Percentiles rank a stretch among this genome's conserved stretches.
Evolutionary conservation across 2,888 invertebrate genomes (phyloP).

Genomic region (Criorhina ranunculi): DNA sequence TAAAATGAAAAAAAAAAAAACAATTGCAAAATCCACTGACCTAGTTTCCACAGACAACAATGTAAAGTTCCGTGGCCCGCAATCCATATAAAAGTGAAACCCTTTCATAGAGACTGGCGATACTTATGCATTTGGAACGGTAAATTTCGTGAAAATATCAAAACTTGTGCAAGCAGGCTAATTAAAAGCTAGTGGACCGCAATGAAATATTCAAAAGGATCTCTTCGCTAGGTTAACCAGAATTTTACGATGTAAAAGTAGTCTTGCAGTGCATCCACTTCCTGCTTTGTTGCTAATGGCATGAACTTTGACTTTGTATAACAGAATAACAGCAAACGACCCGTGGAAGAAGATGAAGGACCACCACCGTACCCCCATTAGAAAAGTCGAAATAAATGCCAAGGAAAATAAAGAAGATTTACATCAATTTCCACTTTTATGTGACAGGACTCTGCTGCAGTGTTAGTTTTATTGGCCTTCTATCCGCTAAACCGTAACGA

Average conservation of each 20-base stretch:
- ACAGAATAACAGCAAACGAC: constrained; percentile 41
- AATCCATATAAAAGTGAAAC: constrained; percentile 9
- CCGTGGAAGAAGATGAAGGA: constrained; percentile 32
- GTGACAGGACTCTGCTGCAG: constrained; percentile 48
- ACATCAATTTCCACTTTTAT: constrained; percentile 57
- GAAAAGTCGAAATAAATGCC: constrained; percentile 19
- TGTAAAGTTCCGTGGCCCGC: neutral
- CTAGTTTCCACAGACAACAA: constrained; percentile 39
- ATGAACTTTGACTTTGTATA: constrained; percentile 42
- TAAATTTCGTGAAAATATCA: neutral
- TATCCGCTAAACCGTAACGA: constrained; percentile 46
- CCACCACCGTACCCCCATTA: neutral
- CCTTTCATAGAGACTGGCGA: neutral
- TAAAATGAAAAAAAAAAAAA: neutral
- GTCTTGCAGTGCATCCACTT: neutral
- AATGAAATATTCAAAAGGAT: neutral
- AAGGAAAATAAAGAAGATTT: neutral
- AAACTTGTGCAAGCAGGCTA: constrained; percentile 1
- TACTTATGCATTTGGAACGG: neutral
- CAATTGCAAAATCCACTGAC: constrained; percentile 26
- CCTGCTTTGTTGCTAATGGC: neutral
- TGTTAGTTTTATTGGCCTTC: constrained; percentile 68
- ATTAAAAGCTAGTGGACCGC: constrained; percentile 29
- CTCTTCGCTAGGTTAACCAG: neutral
- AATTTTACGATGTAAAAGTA: constrained; percentile 5